These are phyloP conservation scores for Orthosia cruda DNA, from an alignment of 2,888 invertebrate species.

Conservation along the genomic window DNA sequence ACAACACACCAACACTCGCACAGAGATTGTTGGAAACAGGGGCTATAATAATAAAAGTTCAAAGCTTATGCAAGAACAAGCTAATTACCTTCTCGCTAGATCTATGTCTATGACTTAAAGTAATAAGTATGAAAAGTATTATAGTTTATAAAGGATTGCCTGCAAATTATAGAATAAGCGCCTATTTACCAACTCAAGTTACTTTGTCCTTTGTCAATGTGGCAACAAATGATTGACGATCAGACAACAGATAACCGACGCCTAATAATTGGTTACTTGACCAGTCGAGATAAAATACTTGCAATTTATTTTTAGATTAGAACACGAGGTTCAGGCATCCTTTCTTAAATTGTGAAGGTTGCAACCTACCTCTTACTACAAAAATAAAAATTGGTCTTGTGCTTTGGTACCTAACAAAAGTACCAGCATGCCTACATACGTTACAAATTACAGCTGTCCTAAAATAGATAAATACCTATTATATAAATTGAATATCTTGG, in stretches of 20 bases:
- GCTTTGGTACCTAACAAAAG: no score
- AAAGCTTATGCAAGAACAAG: no score
- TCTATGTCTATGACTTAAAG: background rate
- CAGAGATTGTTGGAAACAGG: no score
- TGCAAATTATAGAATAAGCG: conserved; percentile 9
- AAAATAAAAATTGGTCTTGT: no score
- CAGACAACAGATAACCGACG: background rate
- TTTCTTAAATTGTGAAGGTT: conserved; percentile 35
- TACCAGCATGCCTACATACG: no score
- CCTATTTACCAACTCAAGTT: conserved; percentile 14
- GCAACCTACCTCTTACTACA: no score
- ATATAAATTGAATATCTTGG: no score
- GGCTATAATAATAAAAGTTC: no score
- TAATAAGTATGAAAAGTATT: background rate
- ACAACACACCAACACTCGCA: no score
- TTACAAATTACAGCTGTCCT: no score
- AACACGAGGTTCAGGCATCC: background rate
- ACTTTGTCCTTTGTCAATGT: conserved; percentile 28
- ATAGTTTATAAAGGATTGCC: background rate
- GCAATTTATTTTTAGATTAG: conserved; percentile 13
- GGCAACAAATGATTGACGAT: conserved; percentile 32
- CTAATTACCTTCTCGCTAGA: background rate
- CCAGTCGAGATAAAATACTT: conserved; percentile 16
- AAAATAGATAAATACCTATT: no score
- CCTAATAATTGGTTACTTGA: background rate